A percentile compares a stretch with the other conserved stretches of the same genome.
Evolutionary conservation across 64 coral and sea anemone species (phyloP).

Genomic region (Montipora sp.): DNA sequence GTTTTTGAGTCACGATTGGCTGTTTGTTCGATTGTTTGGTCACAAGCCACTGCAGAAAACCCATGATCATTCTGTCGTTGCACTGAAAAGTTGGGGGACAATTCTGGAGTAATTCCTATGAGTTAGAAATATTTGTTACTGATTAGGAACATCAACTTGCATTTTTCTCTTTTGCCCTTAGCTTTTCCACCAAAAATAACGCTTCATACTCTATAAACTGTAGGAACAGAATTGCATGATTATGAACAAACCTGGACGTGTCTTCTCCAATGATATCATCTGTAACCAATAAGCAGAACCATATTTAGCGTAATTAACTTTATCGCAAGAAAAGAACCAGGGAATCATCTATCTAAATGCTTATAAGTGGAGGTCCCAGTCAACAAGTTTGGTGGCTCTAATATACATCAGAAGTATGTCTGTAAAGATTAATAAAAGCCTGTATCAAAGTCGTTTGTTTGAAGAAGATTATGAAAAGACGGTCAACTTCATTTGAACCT

Average conservation of each 20-base stretch:
- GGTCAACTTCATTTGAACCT: background rate
- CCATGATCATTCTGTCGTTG: slow-evolving; percentile 60
- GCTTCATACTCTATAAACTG: too few relatives aligned
- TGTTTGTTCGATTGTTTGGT: slow-evolving; percentile 73
- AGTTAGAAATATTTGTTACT: background rate
- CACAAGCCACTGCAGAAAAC: slow-evolving; percentile 68
- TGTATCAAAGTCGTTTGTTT: too few relatives aligned
- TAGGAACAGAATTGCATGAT: too few relatives aligned
- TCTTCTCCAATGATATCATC: slow-evolving; percentile 30
- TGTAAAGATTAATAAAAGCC: background rate
- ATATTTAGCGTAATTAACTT: slow-evolving; percentile 72
- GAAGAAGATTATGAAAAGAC: too few relatives aligned
- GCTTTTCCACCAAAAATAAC: too few relatives aligned
- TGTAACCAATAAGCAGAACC: slow-evolving; percentile 62
- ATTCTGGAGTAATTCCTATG: slow-evolving; percentile 16
- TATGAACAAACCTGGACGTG: slow-evolving; percentile 62
- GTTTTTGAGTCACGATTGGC: slow-evolving; percentile 65
- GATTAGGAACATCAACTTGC: background rate
- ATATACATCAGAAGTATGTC: background rate
- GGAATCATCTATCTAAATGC: slow-evolving; percentile 67
- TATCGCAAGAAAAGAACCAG: slow-evolving; percentile 61
- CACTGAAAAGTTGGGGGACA: slow-evolving; percentile 49
- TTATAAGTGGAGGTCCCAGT: slow-evolving; percentile 59
- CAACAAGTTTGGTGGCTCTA: slow-evolving; percentile 38
- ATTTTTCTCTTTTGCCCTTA: too few relatives aligned